Evolutionary conservation across 1,140 invertebrate species (phyloP), one percentile per base, ranked within the genome.

Genomic region (Drosophila ironensis): DNA sequence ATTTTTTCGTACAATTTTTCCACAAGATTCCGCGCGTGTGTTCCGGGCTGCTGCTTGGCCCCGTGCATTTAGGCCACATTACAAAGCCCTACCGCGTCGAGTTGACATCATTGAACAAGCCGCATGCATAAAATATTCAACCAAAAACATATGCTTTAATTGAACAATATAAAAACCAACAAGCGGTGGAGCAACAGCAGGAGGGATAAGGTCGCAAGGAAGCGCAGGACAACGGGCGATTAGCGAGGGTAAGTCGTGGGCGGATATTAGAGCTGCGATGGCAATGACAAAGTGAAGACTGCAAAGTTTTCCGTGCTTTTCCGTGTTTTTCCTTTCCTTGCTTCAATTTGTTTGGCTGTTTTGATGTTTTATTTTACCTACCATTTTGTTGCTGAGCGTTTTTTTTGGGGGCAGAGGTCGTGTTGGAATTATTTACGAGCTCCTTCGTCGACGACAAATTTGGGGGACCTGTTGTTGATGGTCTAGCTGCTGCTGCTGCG

Each of bases 31-130:
- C 33, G 60, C 60, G 60, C 46, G 54, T 45, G n/a, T n/a, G n/a
- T n/a, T n/a, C n/a, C n/a, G n/a, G n/a, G n/a, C n/a, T n/a, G n/a
- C n/a, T n/a, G 53, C 45, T 27, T 9, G 30, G 30, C 30, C n/a
- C 54, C 63, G 28, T 46, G 56, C 68, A 72, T 77, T 82, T 82
- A 68, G 77, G 84, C 77, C 47, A 60, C 69, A 72, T 81, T 82
- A 63, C 53, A 76, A 59, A 76, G 54, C 68, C 50, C 37, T 53
- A 52, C 44, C 24, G 20, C 19, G 37, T 9, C 19, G 16, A 46
- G 50, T 42, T 33, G 37, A 17, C 60, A 53, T 47, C 44, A 38
- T 50, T 45, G 50, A 53, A 66, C 41, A 68, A 68, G 38, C 45
- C 63, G 52, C 77, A 77, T 82, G 72, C 77, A 77, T 82, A 63